Conservation (phyloP, 2,797 vertebrate genomes). For the Gymnocypris eckloni region DNA sequence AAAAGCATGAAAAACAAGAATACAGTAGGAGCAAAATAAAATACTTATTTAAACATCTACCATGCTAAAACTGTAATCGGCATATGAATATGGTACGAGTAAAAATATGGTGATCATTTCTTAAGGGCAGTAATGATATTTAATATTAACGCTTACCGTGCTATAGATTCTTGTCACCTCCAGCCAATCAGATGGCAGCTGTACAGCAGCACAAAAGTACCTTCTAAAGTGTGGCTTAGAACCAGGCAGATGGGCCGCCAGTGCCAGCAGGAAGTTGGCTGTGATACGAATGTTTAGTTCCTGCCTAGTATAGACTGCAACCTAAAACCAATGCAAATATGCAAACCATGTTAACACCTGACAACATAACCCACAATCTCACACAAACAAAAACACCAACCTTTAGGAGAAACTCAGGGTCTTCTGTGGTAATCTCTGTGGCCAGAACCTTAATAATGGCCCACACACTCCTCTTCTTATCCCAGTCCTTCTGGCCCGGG, state of each 20-base stretch:
- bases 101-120: not conserved
- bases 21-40: not conserved
- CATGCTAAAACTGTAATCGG: not conserved
- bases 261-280: constrained; percentile 85
- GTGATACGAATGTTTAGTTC: constrained; percentile 86
- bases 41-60: not conserved
- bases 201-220: constrained; percentile 84
- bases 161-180: constrained; percentile 83
- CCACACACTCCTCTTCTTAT: constrained; percentile 64
- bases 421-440: constrained; percentile 73
- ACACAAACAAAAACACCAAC: constrained; percentile 64
- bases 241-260: constrained; percentile 77
- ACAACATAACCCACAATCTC: not conserved
- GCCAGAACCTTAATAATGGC: constrained; percentile 72
- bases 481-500: constrained; percentile 69
- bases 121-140: not conserved
- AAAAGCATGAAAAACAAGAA: not conserved
- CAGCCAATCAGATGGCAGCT: constrained; percentile 91
- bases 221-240: constrained; percentile 83
- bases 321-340: constrained; percentile 69
- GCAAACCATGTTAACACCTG: not conserved
- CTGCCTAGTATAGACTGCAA: constrained; percentile 87
- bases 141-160: constrained; percentile 65
- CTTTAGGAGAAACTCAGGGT: constrained; percentile 91
- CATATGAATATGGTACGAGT: not conserved